Conservation (phyloP, 2,113 vertebrate genomes). For the Mus spicilegus region DNA sequence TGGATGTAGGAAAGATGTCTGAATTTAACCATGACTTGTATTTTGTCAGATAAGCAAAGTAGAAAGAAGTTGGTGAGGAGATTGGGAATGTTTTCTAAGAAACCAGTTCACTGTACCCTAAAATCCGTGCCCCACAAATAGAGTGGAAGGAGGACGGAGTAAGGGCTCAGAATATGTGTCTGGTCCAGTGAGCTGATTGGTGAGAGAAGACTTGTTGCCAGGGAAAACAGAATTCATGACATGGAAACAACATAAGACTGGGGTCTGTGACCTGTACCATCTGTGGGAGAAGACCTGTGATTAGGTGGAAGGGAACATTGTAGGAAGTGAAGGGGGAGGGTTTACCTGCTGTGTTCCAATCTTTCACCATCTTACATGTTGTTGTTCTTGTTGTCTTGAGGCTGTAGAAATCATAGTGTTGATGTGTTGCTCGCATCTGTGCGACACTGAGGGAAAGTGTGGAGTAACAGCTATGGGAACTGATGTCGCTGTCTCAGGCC, state of each 20-base stretch:
- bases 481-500: neutral
- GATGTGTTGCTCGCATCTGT: neutral
- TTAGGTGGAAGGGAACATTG: neutral
- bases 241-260: neutral
- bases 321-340: neutral
- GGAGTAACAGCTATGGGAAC: neutral
- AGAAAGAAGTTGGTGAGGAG: neutral
- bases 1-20: neutral
- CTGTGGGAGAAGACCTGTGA: neutral
- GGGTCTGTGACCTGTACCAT: neutral
- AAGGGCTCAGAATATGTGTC: neutral
- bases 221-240: neutral
- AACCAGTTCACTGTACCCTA: neutral
- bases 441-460: neutral
- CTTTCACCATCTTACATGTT: neutral
- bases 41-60: conserved; percentile 1
- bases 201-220: neutral
- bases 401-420: neutral
- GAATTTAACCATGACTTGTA: neutral
- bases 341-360: neutral
- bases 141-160: neutral
- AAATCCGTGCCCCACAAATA: neutral
- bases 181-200: neutral
- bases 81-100: neutral
- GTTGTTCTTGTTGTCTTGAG: neutral